Conservation (phyloP, 1,140 invertebrate genomes). For the Zaprionus davidi region DNA sequence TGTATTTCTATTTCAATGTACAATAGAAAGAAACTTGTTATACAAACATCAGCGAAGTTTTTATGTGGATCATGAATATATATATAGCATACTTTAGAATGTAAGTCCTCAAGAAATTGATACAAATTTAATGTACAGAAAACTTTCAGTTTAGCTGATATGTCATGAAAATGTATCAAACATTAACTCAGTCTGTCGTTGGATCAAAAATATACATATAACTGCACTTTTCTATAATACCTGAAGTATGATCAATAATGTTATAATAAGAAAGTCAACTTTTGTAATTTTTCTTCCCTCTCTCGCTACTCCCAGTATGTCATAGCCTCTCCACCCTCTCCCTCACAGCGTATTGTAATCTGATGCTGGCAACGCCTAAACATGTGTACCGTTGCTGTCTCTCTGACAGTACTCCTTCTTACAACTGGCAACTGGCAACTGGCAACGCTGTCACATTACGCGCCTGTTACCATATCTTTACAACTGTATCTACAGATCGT, state of each 20-base stretch:
- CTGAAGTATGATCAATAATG: too few relatives aligned
- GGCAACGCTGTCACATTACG: constrained; percentile 75
- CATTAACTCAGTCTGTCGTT: too few relatives aligned
- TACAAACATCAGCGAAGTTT: too few relatives aligned
- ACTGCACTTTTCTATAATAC: too few relatives aligned
- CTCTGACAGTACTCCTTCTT: neutral
- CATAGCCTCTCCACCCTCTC: constrained; percentile 9
- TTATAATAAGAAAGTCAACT: neutral
- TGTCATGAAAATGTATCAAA: too few relatives aligned
- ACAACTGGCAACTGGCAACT: neutral
- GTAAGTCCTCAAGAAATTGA: too few relatives aligned
- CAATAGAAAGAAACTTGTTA: neutral
- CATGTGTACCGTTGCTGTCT: constrained; percentile 64
- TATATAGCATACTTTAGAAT: too few relatives aligned
- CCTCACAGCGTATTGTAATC: constrained; percentile 29
- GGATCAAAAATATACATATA: too few relatives aligned
- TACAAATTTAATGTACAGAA: too few relatives aligned
- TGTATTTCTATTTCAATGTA: too few relatives aligned
- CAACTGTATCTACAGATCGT: constrained; percentile 80
- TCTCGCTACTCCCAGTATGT: constrained; percentile 31
- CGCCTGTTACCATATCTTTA: constrained; percentile 81
- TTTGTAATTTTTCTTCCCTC: neutral
- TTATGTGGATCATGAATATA: too few relatives aligned
- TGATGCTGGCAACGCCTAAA: constrained; percentile 61
- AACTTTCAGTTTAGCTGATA: too few relatives aligned